Evolutionary conservation across 2,888 invertebrate genomes (phyloP).

Genomic region (Watsonalla cultraria): DNA sequence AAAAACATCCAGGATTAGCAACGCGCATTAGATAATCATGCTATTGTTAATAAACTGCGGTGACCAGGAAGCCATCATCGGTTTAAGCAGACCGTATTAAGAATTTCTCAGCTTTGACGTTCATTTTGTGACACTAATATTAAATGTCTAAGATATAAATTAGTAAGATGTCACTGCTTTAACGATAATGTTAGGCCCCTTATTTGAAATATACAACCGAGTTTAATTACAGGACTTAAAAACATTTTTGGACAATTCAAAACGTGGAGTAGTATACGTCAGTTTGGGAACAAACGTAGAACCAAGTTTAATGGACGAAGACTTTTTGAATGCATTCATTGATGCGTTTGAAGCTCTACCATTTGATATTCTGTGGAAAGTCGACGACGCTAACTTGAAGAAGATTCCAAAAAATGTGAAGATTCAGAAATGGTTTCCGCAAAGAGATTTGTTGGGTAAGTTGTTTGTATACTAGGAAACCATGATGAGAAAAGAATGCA

Average conservation of each 20-base stretch:
- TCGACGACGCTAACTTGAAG: slow-evolving; percentile 20
- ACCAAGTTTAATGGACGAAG: slow-evolving; percentile 24
- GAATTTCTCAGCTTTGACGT: too few species aligned
- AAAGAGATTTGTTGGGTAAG: slow-evolving; percentile 25
- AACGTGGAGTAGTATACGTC: slow-evolving; percentile 47
- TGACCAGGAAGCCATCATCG: too few species aligned
- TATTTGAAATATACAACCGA: too few species aligned
- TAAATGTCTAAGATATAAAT: too few species aligned
- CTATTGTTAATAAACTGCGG: too few species aligned
- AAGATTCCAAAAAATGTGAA: slow-evolving; percentile 23
- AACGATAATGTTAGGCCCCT: too few species aligned
- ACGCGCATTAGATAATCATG: too few species aligned
- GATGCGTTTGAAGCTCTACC: slow-evolving; percentile 25
- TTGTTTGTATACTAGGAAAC: not conserved
- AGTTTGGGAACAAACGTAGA: slow-evolving; percentile 54
- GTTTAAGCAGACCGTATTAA: too few species aligned
- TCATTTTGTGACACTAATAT: too few species aligned
- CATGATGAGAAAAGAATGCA: too few species aligned
- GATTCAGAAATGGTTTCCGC: slow-evolving; percentile 32
- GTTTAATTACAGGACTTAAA: slow-evolving; percentile 29
- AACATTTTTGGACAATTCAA: slow-evolving; percentile 43
- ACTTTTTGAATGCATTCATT: slow-evolving; percentile 22
- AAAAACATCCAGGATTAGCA: too few species aligned
- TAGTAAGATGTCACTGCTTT: too few species aligned
- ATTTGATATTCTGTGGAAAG: slow-evolving; percentile 31